Conservation (phyloP, 1,140 invertebrate genomes). For the Stratiolaelaps scimitus region DNA sequence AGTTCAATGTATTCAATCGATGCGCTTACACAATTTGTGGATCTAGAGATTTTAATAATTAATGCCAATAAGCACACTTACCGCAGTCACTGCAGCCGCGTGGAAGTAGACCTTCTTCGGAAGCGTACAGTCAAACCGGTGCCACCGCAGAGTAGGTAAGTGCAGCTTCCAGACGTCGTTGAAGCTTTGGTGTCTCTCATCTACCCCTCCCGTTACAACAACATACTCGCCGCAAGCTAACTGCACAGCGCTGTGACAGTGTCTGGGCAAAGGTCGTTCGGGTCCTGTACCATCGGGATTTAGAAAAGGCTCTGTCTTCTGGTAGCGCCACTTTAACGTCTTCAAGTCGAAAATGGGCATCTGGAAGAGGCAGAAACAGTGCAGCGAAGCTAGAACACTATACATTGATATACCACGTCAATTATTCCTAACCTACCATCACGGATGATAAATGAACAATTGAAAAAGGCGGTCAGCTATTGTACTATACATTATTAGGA, state of each 20-base stretch:
- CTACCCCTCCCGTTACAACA: neutral
- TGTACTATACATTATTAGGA: too few relatives aligned
- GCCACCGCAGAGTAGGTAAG: neutral
- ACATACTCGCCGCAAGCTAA: neutral
- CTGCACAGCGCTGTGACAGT: conserved; percentile 14
- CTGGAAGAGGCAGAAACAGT: neutral
- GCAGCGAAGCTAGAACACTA: too few relatives aligned
- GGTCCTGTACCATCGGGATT: neutral
- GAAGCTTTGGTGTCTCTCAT: neutral
- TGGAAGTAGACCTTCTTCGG: neutral
- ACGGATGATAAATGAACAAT: too few relatives aligned
- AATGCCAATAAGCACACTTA: neutral
- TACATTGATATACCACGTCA: too few relatives aligned
- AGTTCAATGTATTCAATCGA: neutral
- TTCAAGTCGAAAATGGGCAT: conserved; percentile 11
- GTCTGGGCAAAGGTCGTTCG: neutral
- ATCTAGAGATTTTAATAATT: neutral
- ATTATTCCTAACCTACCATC: too few relatives aligned
- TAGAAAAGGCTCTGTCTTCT: neutral
- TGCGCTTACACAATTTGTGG: neutral
- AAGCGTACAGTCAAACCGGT: neutral
- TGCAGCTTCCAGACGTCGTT: conserved; percentile 11
- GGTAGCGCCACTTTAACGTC: neutral
- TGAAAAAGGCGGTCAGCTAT: too few relatives aligned
- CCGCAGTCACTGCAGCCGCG: neutral